Conservation (phyloP, 2,113 vertebrate species). For the Lipotes vexillifer region DNA sequence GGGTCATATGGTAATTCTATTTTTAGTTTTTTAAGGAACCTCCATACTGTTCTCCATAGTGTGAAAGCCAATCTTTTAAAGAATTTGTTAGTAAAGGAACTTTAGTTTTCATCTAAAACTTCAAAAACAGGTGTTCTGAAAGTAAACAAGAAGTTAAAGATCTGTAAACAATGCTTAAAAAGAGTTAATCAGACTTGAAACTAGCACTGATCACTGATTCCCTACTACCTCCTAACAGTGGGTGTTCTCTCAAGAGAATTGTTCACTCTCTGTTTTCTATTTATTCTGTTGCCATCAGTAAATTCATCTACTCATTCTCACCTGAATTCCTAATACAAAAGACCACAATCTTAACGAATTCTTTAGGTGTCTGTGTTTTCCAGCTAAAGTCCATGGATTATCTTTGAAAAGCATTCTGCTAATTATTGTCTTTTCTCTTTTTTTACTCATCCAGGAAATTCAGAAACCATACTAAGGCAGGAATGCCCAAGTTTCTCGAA, state of each 20-base stretch:
- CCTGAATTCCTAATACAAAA: not conserved
- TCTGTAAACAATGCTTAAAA: not conserved
- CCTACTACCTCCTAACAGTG: not conserved
- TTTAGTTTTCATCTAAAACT: not conserved
- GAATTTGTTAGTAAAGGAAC: not conserved
- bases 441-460: not conserved
- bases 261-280: not conserved
- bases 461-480: not conserved
- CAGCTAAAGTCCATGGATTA: not conserved
- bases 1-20: too few species aligned
- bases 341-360: not conserved
- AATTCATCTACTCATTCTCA: not conserved
- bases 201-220: not conserved
- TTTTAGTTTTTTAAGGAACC: too few species aligned
- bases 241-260: not conserved
- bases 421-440: not conserved
- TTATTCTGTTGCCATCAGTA: not conserved
- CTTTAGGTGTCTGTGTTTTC: not conserved
- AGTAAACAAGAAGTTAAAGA: not conserved
- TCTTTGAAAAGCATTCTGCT: not conserved
- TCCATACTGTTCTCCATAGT: too few species aligned
- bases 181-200: not conserved
- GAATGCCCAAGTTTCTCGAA: not conserved
- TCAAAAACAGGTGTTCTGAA: not conserved
- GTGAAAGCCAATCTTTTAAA: not conserved